Conservation (phyloP, 2,797 vertebrate species). For the Eurystomus glaucurus region DNA sequence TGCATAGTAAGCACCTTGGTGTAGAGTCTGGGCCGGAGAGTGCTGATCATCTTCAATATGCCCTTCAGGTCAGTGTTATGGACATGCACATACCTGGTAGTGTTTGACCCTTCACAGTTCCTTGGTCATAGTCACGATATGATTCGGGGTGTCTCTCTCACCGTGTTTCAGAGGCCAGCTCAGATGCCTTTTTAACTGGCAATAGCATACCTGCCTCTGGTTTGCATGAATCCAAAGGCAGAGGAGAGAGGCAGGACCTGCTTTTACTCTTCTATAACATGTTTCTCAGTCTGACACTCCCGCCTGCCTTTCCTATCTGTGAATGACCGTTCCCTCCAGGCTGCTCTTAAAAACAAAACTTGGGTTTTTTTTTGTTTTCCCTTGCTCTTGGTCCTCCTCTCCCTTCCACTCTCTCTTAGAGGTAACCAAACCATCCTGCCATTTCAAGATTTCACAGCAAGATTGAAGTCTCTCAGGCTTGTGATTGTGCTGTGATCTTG, state of each 20-base stretch:
- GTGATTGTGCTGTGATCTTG: not conserved
- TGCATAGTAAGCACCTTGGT: not conserved
- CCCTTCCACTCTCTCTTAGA: not conserved
- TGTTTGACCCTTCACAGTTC: not conserved
- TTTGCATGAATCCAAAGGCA: not conserved
- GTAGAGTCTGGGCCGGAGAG: not conserved
- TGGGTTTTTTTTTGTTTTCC: rapidly evolving
- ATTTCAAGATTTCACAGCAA: not conserved
- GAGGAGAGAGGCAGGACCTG: not conserved
- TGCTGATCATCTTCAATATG: not conserved
- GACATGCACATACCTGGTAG: not conserved
- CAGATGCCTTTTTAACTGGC: not conserved
- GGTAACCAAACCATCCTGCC: not conserved
- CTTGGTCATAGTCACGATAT: not conserved
- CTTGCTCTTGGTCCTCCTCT: not conserved
- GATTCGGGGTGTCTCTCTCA: not conserved
- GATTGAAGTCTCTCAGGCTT: not conserved
- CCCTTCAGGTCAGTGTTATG: not conserved
- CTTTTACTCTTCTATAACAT: not conserved
- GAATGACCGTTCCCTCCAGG: not conserved
- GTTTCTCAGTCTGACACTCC: not conserved
- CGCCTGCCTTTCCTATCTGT: not conserved
- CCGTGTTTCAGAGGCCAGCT: not conserved
- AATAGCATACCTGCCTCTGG: not conserved
- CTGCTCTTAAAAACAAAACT: not conserved